These are phyloP conservation scores for Alfaro cultratus DNA, from an alignment of 2,797 vertebrate species.

Conservation along the genomic window DNA sequence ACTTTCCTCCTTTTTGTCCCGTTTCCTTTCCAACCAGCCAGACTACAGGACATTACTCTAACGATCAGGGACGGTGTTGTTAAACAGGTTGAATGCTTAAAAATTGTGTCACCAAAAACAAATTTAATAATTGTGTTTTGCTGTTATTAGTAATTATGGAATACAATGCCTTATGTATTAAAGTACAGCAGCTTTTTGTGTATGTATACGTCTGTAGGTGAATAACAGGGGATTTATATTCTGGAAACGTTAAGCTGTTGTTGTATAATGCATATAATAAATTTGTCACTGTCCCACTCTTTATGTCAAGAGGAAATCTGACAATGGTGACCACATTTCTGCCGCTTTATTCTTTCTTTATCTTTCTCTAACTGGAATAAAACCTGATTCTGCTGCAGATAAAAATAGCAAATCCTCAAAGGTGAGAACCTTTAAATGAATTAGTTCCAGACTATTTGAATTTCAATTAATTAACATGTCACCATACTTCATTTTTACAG, in stretches of 20 bases:
- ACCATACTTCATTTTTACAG: slow-evolving; percentile 3
- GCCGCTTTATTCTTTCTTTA: background rate
- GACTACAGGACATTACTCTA: background rate
- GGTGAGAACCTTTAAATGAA: background rate
- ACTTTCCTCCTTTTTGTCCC: background rate
- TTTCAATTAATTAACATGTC: background rate
- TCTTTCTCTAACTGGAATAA: background rate
- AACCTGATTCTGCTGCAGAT: slow-evolving; percentile 3
- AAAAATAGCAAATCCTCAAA: background rate
- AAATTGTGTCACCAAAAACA: background rate
- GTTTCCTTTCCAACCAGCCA: background rate
- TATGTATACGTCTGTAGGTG: background rate
- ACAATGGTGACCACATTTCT: background rate
- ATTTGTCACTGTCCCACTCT: background rate
- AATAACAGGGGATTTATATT: background rate
- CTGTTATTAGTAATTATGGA: background rate
- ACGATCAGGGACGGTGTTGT: background rate
- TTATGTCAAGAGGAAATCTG: background rate
- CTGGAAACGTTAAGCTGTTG: background rate
- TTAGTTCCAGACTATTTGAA: background rate
- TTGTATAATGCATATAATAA: background rate
- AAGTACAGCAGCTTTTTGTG: background rate
- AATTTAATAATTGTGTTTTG: background rate
- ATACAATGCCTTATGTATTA: background rate
- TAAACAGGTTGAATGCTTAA: background rate